Conservation (phyloP, 2,888 invertebrate genomes). For the Steinernema carpocapsae region DNA sequence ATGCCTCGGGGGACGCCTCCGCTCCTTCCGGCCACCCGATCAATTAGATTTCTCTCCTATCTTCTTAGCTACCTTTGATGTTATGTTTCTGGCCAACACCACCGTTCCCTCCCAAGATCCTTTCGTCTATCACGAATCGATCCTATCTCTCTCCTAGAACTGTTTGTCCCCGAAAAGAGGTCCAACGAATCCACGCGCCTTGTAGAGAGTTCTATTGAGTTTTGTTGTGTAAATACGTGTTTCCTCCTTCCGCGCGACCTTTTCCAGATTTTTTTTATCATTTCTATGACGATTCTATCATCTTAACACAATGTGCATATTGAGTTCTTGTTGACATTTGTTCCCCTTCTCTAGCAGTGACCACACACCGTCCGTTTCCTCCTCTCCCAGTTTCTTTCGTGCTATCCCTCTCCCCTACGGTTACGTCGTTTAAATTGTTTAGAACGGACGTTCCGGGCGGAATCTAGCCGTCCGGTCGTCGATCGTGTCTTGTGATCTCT, state of each 20-base stretch:
- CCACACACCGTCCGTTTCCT: slow-evolving; percentile 10
- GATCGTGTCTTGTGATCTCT: slow-evolving; percentile 23
- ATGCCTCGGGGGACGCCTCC: slow-evolving; percentile 3
- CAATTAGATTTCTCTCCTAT: slow-evolving; percentile 2
- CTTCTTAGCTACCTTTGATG: not conserved
- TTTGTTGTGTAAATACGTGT: slow-evolving; percentile 29
- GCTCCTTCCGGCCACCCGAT: not conserved
- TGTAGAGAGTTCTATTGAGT: slow-evolving; percentile 22
- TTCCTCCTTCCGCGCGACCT: slow-evolving; percentile 6
- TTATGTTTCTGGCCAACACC: not conserved
- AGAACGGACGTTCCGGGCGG: not conserved
- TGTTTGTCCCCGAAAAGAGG: not conserved
- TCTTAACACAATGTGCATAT: not conserved
- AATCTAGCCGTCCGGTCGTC: not conserved
- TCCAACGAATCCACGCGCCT: too few relatives aligned
- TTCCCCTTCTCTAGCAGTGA: slow-evolving; percentile 5
- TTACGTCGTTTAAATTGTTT: not conserved
- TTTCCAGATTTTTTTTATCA: not conserved
- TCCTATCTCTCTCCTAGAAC: not conserved
- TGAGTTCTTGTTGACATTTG: slow-evolving; percentile 11
- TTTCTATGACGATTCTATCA: slow-evolving; percentile 23
- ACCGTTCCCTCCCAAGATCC: not conserved
- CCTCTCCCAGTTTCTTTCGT: not conserved
- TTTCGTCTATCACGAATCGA: not conserved
- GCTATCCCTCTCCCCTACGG: slow-evolving; percentile 16